phyloP scores from a whole-genome alignment of 1,140 invertebrate genomes.

The Apis cerana region DNA sequence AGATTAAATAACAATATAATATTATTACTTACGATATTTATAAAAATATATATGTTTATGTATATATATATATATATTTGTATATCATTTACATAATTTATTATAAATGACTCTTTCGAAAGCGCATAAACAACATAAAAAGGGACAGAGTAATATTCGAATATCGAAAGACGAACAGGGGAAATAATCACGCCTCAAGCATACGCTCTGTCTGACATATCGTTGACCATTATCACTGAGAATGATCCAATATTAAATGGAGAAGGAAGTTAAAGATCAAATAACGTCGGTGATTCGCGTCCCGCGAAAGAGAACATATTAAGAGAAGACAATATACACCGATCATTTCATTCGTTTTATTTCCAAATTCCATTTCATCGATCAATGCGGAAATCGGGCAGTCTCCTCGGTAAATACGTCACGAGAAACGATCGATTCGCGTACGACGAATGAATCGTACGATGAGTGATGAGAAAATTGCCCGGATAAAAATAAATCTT shows the following conservation, averaged over 20 bases:
- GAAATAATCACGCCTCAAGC: neutral
- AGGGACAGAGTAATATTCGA: constrained; percentile 6
- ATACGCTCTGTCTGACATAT: constrained; percentile 23
- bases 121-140: constrained; percentile 36
- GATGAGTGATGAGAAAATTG: neutral
- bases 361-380: too few relatives aligned
- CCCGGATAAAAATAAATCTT: neutral
- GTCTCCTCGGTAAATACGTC: neutral
- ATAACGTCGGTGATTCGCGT: constrained; percentile 5
- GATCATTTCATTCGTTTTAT: too few relatives aligned
- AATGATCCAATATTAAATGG: constrained; percentile 1
- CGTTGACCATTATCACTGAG: constrained; percentile 30
- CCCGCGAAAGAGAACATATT: neutral
- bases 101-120: constrained; percentile 38
- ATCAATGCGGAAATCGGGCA: constrained; percentile 5
- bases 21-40: constrained; percentile 27
- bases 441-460: neutral
- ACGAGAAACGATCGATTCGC: neutral
- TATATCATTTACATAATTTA: constrained; percentile 44
- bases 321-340: neutral
- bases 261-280: constrained; percentile 13
- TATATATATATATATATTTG: constrained; percentile 18
- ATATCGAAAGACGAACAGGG: constrained; percentile 7
- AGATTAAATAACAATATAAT: constrained; percentile 42
- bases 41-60: constrained; percentile 38